These are phyloP conservation scores for Apogon talboti DNA, from an alignment of 2,797 vertebrate species.

Conservation along the genomic window DNA sequence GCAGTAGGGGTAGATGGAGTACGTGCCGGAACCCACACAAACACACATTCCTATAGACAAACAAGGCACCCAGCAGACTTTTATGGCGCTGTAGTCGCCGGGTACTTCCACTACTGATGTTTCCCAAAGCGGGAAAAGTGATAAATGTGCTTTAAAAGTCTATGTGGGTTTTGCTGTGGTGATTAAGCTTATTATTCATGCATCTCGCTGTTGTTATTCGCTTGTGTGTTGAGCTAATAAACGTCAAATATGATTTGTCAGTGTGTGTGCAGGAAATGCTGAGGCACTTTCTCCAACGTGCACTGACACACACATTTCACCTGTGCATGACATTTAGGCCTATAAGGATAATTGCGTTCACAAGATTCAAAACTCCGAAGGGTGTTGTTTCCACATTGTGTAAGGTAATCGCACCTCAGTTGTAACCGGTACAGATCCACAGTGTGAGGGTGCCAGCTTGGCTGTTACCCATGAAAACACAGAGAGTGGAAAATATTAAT, in stretches of 20 bases:
- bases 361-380: slow-evolving; percentile 56
- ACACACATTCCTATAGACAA: slow-evolving; percentile 37
- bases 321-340: slow-evolving; percentile 63
- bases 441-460: slow-evolving; percentile 43
- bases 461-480: slow-evolving; percentile 52
- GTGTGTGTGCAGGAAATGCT: slow-evolving; percentile 24
- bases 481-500: slow-evolving; percentile 63
- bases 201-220: slow-evolving; percentile 35
- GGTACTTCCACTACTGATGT: slow-evolving; percentile 6
- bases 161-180: slow-evolving; percentile 37
- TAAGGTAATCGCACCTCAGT: slow-evolving; percentile 44
- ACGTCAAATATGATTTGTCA: slow-evolving; percentile 57
- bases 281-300: slow-evolving; percentile 20
- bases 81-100: neutral
- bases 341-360: slow-evolving; percentile 59
- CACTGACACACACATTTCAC: slow-evolving; percentile 54
- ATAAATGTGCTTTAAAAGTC: slow-evolving; percentile 53
- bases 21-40: slow-evolving; percentile 17
- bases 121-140: slow-evolving; percentile 24
- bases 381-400: slow-evolving; percentile 56
- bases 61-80: slow-evolving; percentile 20
- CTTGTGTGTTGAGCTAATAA: slow-evolving; percentile 54
- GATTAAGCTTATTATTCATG: slow-evolving; percentile 54
- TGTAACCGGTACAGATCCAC: slow-evolving; percentile 35
- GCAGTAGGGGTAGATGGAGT: neutral